Evolutionary conservation across 53 echinoderm and acorn worm genomes (phyloP).

Genomic region (Holothuria scabra): DNA sequence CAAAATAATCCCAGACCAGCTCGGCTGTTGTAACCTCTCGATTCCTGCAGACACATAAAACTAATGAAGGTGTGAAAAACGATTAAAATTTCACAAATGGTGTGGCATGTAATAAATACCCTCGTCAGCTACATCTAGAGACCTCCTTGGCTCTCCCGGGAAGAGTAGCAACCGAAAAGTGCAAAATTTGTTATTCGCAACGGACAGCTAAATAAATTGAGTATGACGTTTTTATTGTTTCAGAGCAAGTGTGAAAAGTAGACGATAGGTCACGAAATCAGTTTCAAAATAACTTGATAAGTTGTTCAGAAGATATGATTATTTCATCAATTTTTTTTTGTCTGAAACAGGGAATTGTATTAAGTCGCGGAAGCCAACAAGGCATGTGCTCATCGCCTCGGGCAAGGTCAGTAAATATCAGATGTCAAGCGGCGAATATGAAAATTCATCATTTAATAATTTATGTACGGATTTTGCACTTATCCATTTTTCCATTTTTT

Average conservation of each 20-base stretch:
- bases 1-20: too few relatives aligned
- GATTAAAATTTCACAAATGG: slow-evolving; percentile 27
- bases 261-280: slow-evolving; percentile 1
- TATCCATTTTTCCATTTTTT: too few relatives aligned
- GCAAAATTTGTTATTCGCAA: slow-evolving; percentile 26
- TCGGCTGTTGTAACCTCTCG: neutral
- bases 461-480: too few relatives aligned
- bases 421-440: too few relatives aligned
- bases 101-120: slow-evolving; percentile 19
- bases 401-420: too few relatives aligned
- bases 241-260: slow-evolving; percentile 30
- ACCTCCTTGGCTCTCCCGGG: neutral
- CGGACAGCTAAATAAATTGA: slow-evolving; percentile 2
- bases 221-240: slow-evolving; percentile 25
- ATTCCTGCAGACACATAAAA: neutral
- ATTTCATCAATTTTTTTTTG: too few relatives aligned
- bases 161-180: neutral
- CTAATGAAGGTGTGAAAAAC: slow-evolving; percentile 28
- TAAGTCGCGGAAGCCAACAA: too few relatives aligned
- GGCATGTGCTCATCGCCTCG: too few relatives aligned
- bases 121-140: neutral
- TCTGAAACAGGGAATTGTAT: too few relatives aligned
- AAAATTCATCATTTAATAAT: too few relatives aligned
- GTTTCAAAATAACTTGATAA: too few relatives aligned
- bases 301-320: too few relatives aligned